phyloP scores from a whole-genome alignment of 2,888 invertebrate species.

The Gibbula magus region DNA sequence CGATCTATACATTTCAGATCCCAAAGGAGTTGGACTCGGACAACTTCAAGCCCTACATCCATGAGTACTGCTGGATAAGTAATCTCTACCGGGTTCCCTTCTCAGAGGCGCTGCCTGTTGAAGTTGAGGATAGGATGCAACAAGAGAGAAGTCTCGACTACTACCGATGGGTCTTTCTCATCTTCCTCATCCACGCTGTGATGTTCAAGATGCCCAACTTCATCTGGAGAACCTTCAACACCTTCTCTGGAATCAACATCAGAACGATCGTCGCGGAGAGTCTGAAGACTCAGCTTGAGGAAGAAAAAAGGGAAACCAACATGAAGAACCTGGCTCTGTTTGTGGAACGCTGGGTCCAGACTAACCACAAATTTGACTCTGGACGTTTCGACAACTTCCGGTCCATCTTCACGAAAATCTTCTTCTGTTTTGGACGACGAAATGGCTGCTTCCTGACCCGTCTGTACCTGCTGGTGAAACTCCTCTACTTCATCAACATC shows the following conservation, averaged over 20 bases:
- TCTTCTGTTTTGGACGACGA: neutral
- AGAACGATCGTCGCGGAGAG: conserved; percentile 46
- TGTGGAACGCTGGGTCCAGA: conserved; percentile 55
- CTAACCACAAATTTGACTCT: neutral
- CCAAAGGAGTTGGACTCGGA: neutral
- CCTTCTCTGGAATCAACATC: conserved; percentile 58
- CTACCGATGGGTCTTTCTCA: conserved; percentile 20
- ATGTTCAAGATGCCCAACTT: conserved; percentile 39
- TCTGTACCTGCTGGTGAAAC: conserved; percentile 54
- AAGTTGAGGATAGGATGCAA: neutral
- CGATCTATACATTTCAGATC: neutral
- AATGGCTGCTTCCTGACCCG: conserved; percentile 59
- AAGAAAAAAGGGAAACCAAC: conserved; percentile 49
- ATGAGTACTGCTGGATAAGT: neutral
- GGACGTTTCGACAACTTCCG: neutral
- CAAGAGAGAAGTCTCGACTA: neutral
- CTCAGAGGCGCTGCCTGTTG: neutral
- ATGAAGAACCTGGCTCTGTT: conserved; percentile 53
- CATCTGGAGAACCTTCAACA: conserved; percentile 75
- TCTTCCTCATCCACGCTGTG: conserved; percentile 37
- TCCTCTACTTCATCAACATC: conserved; percentile 52
- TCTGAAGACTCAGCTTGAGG: conserved; percentile 50
- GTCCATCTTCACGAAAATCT: neutral
- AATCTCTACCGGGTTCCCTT: neutral
- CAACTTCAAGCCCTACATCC: neutral